phyloP scores from a whole-genome alignment of 2,888 invertebrate species.

The Philaethria dido region DNA sequence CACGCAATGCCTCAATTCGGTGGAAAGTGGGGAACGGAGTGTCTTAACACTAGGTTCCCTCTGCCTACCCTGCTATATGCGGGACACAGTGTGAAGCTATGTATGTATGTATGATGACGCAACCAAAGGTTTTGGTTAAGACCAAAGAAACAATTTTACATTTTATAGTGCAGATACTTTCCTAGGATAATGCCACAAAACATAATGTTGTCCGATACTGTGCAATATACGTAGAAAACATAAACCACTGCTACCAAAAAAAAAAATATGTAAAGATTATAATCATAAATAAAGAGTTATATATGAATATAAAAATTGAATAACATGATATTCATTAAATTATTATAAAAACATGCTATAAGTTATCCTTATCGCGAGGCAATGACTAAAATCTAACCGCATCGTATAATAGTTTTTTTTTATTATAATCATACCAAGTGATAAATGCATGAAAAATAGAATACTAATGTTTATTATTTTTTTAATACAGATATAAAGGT shows the following conservation, averaged over 20 bases:
- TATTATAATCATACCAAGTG: not conserved
- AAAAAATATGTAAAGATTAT: not conserved
- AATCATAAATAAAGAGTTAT: not conserved
- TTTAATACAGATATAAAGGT: not conserved
- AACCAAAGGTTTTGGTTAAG: too few species aligned
- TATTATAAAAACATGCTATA: not conserved
- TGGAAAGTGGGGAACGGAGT: too few species aligned
- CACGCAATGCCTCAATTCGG: too few species aligned
- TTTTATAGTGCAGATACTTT: too few species aligned
- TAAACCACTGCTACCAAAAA: not conserved
- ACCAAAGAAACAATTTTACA: too few species aligned
- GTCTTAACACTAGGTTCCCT: too few species aligned
- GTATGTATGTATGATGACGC: too few species aligned
- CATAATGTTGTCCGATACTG: too few species aligned
- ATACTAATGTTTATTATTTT: not conserved
- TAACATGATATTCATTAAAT: not conserved
- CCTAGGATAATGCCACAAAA: too few species aligned
- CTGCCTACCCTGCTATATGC: too few species aligned
- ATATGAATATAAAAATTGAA: not conserved
- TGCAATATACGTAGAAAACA: too few species aligned
- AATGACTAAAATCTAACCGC: conserved; percentile 4
- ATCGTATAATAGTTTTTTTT: not conserved
- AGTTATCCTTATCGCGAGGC: conserved; percentile 8
- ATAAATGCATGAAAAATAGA: not conserved
- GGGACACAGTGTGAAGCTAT: too few species aligned